phyloP scores from a whole-genome alignment of 2,888 invertebrate species.

The Thera britannica region DNA sequence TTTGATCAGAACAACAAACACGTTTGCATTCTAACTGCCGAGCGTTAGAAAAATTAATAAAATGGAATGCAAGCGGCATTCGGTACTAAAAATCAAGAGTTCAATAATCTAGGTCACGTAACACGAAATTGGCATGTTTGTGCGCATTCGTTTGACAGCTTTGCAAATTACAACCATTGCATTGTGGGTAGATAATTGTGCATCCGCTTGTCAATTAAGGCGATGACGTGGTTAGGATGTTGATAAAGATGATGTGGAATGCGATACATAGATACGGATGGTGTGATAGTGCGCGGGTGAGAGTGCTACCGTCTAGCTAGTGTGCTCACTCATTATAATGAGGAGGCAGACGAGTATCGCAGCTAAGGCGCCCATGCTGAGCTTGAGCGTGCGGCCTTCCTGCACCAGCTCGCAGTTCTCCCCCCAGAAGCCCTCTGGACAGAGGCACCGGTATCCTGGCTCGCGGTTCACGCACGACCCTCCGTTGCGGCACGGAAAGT shows the following conservation, averaged over 20 bases:
- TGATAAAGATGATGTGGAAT: slow-evolving; percentile 36
- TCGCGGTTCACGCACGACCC: slow-evolving; percentile 97
- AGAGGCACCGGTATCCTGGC: slow-evolving; percentile 94
- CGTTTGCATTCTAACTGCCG: slow-evolving; percentile 16
- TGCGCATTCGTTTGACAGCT: slow-evolving; percentile 23
- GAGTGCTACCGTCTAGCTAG: slow-evolving; percentile 41
- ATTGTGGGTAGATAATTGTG: slow-evolving; percentile 17
- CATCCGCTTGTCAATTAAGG: slow-evolving; percentile 30
- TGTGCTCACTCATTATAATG: slow-evolving; percentile 96
- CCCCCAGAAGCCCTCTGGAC: slow-evolving; percentile 96
- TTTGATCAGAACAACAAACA: slow-evolving; percentile 9
- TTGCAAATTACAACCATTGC: slow-evolving; percentile 8
- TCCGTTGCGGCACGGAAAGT: slow-evolving; percentile 96
- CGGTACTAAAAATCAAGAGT: slow-evolving; percentile 11
- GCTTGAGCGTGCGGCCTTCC: slow-evolving; percentile 96
- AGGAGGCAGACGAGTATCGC: slow-evolving; percentile 98
- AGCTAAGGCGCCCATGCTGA: slow-evolving; percentile 98
- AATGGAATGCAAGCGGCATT: slow-evolving; percentile 4
- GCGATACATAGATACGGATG: slow-evolving; percentile 44
- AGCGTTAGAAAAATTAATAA: slow-evolving; percentile 10
- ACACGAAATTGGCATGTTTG: slow-evolving; percentile 25
- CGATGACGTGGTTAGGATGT: slow-evolving; percentile 28
- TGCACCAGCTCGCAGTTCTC: slow-evolving; percentile 97
- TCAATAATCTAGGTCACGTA: slow-evolving; percentile 23
- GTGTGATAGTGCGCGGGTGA: slow-evolving; percentile 43